phyloP scores from a whole-genome alignment of 35 echinoderm and acorn worm genomes.

The Acanthaster planci region DNA sequence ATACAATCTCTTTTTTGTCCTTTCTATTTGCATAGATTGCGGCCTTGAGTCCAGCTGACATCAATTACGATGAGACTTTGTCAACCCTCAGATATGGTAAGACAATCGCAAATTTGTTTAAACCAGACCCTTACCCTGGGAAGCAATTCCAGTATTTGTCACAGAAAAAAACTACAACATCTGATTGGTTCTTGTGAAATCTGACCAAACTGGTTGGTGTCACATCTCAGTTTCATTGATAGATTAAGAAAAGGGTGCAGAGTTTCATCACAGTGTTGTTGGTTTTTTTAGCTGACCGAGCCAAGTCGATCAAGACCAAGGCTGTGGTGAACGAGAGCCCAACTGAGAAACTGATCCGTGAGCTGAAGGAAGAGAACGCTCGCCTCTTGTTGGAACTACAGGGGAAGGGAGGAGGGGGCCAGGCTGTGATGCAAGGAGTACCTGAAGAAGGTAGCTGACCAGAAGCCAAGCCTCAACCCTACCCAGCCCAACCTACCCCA shows the following conservation, averaged over 20 bases:
- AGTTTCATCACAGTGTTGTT: no score
- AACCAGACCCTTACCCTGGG: background rate
- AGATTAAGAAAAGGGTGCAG: no score
- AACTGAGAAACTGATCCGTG: slow-evolving; percentile 91
- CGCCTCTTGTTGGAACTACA: slow-evolving; percentile 71
- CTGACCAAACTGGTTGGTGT: no score
- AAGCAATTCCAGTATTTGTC: no score
- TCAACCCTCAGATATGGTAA: slow-evolving; percentile 95
- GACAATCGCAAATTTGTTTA: background rate
- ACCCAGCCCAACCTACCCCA: no score
- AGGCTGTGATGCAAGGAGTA: slow-evolving; percentile 67
- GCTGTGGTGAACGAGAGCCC: slow-evolving; percentile 95
- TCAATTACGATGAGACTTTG: slow-evolving; percentile 91
- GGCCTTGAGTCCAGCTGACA: slow-evolving; percentile 87
- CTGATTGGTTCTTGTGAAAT: no score
- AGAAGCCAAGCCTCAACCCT: no score
- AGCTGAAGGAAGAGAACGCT: slow-evolving; percentile 95
- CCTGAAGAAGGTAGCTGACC: slow-evolving; percentile 74
- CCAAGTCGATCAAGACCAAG: slow-evolving; percentile 95
- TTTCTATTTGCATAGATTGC: slow-evolving; percentile 70
- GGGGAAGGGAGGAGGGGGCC: slow-evolving; percentile 56
- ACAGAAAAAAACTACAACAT: no score
- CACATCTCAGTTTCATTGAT: no score
- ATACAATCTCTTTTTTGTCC: background rate
- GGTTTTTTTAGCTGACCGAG: slow-evolving; percentile 74